Conservation (phyloP, 2,888 invertebrate species). For the Loripinus fragilis region DNA sequence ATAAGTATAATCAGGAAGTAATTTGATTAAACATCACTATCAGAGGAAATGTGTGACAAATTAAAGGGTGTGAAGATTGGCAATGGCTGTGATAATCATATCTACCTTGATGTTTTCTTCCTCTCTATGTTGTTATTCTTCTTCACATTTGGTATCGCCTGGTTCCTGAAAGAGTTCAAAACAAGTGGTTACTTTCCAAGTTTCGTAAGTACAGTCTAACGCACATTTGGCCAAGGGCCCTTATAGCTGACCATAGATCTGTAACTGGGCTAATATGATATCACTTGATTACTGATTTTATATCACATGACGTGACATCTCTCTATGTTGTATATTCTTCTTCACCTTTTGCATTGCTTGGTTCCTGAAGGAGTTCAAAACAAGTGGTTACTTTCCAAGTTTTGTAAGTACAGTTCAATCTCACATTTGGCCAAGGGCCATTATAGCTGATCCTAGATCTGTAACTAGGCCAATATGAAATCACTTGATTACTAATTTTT, state of each 20-base stretch:
- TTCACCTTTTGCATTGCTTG: constrained; percentile 96
- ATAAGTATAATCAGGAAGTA: no score
- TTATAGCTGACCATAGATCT: no score
- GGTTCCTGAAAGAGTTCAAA: constrained; percentile 95
- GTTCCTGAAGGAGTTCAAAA: constrained; percentile 95
- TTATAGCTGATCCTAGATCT: no score
- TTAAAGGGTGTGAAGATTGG: constrained; percentile 81
- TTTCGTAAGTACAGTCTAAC: constrained; percentile 89
- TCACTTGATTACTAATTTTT: no score
- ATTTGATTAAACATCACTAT: constrained; percentile 38
- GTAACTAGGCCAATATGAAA: no score
- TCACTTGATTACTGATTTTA: no score
- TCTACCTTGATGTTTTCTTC: constrained; percentile 90
- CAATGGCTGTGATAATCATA: constrained; percentile 82
- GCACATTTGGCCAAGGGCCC: no score
- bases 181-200: constrained; percentile 96
- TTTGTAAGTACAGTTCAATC: constrained; percentile 89
- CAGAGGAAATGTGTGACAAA: constrained; percentile 51
- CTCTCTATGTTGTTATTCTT: constrained; percentile 97
- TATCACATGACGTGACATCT: no score
- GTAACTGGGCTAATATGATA: no score
- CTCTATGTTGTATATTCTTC: constrained; percentile 95
- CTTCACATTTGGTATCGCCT: constrained; percentile 95
- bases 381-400: constrained; percentile 95
- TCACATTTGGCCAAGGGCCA: no score